Percentiles rank a stretch among this genome's conserved stretches.
These are phyloP conservation scores for Siniperca obscura DNA, from an alignment of 2,797 vertebrate species.

Conservation along the genomic window DNA sequence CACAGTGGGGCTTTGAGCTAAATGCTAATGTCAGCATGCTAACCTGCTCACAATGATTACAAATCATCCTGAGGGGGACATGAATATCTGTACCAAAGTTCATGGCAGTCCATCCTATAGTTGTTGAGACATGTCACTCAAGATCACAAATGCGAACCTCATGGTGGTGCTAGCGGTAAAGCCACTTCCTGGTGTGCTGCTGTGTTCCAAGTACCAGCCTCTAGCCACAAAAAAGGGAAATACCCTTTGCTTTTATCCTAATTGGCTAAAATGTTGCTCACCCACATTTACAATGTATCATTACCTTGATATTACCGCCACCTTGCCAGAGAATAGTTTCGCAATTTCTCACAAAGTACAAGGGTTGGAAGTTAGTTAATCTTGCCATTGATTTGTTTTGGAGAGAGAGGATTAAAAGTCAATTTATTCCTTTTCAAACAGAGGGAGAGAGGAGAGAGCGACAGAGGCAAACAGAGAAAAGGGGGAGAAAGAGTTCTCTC, in stretches of 20 bases:
- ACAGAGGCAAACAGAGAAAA: slow-evolving; percentile 32
- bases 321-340: slow-evolving; percentile 9
- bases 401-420: slow-evolving; percentile 53
- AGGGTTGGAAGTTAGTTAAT: slow-evolving; percentile 40
- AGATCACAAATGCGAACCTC: no score
- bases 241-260: neutral
- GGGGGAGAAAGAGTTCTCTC: slow-evolving; percentile 23
- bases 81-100: no score
- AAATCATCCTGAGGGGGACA: no score
- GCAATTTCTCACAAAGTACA: neutral
- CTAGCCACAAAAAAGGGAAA: neutral
- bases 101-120: no score
- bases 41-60: no score
- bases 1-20: neutral
- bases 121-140: no score
- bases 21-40: neutral
- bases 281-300: neutral
- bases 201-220: neutral
- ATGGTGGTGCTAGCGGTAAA: neutral
- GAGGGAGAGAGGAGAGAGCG: neutral
- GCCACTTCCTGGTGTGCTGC: neutral
- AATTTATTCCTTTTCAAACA: slow-evolving; percentile 46
- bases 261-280: neutral
- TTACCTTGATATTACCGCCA: neutral
- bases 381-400: slow-evolving; percentile 50